Evolutionary conservation across 2,888 invertebrate species (phyloP), one percentile per base, ranked within the genome.

Genomic region (Crepidodera aurea): DNA sequence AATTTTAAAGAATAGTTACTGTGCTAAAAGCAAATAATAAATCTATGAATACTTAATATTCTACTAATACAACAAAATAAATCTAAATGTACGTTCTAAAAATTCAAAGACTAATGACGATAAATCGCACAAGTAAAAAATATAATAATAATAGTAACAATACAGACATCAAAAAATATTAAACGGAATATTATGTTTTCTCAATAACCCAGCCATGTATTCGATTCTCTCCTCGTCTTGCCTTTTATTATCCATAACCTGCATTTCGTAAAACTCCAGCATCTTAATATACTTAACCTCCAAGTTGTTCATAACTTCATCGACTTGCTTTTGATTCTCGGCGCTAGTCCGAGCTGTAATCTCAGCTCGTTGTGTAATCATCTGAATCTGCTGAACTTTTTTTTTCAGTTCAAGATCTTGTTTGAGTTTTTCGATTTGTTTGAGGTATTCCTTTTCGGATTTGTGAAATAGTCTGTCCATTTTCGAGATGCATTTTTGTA

Each of bases 261-360:
- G 71, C 3, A 51, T 57, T 54, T 74, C 71, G 48, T 75, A 72
- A 34, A 55, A 55, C 54, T 75, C 73, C 58, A 78, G 56, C 70
- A 77, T 72, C 59, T 74, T 70, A n/a, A 71, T 73, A 58, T 78
- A 78, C 59, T 74, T 75, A 8, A 69, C 67, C 67, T 78, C 77
- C 40, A 78, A 67, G 58, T 66, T 67, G 60, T 74, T 71, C 22
- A 77, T 64, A 4, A 75, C 69, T 16, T 68, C 67, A 27, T 75
- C 76, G 44, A 77, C 66, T 61, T 76, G 73, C 32, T 67, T 64
- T 48, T 77, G 77, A 53, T 71, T 73, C 12, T 73, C 73, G 1
- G 69, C 62, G 18, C 69, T 70, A n/a, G 70, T 70, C 37, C 67
- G 59, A 5, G 75, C 60, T 22, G 76, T 64, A 10, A 77, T 53